Base-by-base conservation (phyloP, 2,888 invertebrate genomes). In the Teinopalpus imperialis region DNA sequence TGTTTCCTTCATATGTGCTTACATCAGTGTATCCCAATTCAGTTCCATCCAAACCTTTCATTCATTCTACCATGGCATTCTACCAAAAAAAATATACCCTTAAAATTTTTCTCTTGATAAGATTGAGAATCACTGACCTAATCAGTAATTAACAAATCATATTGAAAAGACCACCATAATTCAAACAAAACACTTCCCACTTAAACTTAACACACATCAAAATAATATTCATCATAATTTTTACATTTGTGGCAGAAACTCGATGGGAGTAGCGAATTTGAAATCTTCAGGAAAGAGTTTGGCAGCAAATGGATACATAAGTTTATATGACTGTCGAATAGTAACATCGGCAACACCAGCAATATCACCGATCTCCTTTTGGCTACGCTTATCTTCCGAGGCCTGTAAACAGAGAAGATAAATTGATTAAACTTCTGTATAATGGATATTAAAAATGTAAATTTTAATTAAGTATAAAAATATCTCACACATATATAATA, bases 261-360 rank as follows among this genome's bases (percentile, higher is more conserved):
- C 98, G 56, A 99, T 97, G 0, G 98, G 97, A 4, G 97, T 98
- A 7, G 94, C 93, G 73, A 99, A 98, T 79, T 95, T 96, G 86
- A 99, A 99, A 81, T 98, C 98, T 59, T 95, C 95, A 0, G 99
- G 99, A 86, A 99, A 99, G 1, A 99, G 90, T 65, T 95, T 94
- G 1, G 91, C 92, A 0, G 98, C 99, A 68, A 94, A 95, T 1
- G 98, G 98, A 73, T 97, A 96, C 97, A 99, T 98, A 21, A 97
- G 91, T 77, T 98, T 98, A 86, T 99, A 99, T 0, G 98, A 97
- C 73, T 98, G 98, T 16, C 98, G 90, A 58, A 99, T 98, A 0
- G 99, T 99, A 7, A 98, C 98, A 75, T 99, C 99, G 1, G 99
- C 99, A 0, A 98, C 98, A 23, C 99, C 99, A 21, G 99, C 98